phyloP scores from a whole-genome alignment of 2,113 vertebrate genomes.

The Gyps fulvus region DNA sequence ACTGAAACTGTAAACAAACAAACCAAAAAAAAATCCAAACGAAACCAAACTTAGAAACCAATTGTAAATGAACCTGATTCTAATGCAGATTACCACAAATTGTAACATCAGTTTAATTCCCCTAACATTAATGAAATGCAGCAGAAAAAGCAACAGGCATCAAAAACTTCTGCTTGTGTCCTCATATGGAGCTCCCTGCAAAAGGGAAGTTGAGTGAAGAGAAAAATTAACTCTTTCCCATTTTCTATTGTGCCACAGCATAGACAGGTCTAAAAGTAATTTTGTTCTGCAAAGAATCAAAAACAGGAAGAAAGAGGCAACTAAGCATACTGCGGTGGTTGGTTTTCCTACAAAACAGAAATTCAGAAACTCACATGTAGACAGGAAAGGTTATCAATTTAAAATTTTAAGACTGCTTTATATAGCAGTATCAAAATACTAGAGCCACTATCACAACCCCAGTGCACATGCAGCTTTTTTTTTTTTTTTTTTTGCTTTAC shows the following conservation, averaged over 20 bases:
- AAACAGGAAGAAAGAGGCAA: background rate
- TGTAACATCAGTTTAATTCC: background rate
- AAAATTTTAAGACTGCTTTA: background rate
- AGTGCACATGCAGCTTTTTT: background rate
- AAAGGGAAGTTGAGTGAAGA: background rate
- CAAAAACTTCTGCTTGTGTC: background rate
- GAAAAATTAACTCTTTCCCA: background rate
- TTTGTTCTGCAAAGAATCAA: background rate
- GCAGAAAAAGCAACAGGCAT: background rate
- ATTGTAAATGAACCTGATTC: background rate
- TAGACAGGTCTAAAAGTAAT: background rate
- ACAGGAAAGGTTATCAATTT: background rate
- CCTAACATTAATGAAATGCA: background rate
- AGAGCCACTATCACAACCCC: background rate
- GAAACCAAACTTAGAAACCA: background rate
- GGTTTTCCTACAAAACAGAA: background rate
- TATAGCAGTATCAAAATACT: background rate
- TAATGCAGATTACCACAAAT: background rate
- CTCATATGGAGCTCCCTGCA: background rate
- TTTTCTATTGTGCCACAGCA: background rate
- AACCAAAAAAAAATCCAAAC: background rate
- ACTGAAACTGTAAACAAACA: background rate
- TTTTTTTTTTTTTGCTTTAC: background rate
- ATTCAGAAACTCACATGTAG: background rate
- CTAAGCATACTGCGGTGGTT: rapidly evolving